Percentiles rank a stretch among this genome's conserved stretches.
These are phyloP conservation scores for Branchinecta lindahli DNA, from an alignment of 1,140 invertebrate genomes.

Conservation along the genomic window DNA sequence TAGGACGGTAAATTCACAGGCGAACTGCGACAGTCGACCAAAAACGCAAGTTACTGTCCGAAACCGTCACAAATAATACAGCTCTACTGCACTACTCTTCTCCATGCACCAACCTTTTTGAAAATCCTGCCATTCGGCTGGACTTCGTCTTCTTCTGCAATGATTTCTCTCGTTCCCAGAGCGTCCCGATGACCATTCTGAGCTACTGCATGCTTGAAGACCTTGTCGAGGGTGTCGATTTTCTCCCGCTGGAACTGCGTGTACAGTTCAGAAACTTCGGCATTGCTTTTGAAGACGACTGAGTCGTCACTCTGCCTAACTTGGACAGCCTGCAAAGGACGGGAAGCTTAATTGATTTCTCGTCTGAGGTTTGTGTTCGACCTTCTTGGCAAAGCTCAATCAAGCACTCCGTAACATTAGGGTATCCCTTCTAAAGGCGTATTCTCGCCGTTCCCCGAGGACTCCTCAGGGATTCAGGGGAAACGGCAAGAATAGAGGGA, in stretches of 20 bases:
- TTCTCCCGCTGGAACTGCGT: slow-evolving; percentile 51
- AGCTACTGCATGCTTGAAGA: slow-evolving; percentile 58
- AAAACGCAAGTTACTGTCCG: too few species aligned
- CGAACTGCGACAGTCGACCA: too few species aligned
- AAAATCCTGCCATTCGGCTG: slow-evolving; percentile 88
- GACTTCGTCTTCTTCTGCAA: slow-evolving; percentile 81
- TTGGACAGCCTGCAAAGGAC: slow-evolving; percentile 37
- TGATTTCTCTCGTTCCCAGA: slow-evolving; percentile 74
- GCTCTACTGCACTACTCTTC: too few species aligned
- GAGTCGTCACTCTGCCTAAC: slow-evolving; percentile 39
- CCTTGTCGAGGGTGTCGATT: slow-evolving; percentile 70
- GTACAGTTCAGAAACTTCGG: slow-evolving; percentile 47
- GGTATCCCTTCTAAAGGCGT: too few species aligned
- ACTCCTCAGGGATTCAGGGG: too few species aligned
- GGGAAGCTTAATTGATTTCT: slow-evolving; percentile 2
- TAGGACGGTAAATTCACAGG: too few species aligned
- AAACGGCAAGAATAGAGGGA: too few species aligned
- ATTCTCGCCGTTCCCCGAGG: too few species aligned
- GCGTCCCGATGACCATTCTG: slow-evolving; percentile 55
- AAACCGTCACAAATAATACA: too few species aligned
- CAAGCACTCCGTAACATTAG: neutral
- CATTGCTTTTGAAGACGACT: slow-evolving; percentile 54
- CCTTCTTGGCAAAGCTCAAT: neutral
- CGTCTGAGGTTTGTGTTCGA: slow-evolving; percentile 4
- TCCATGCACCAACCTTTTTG: slow-evolving; percentile 50